Evolutionary conservation across 2,888 invertebrate genomes (phyloP), one percentile per base, ranked within the genome.

Genomic region (Caenorhabditis auriculariae): DNA sequence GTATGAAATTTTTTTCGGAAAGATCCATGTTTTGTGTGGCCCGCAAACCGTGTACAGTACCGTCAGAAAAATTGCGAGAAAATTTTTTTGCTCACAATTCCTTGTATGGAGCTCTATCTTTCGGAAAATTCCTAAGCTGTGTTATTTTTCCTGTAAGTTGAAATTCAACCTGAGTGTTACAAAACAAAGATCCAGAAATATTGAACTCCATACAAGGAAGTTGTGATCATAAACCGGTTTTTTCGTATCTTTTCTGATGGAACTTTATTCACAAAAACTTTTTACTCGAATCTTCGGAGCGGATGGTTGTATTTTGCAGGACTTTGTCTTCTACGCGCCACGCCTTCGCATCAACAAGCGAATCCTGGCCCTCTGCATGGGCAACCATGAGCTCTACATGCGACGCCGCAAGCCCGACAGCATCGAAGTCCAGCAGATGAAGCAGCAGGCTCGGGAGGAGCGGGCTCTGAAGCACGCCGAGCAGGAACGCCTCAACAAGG

Each of bases 351-450:
- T 96, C 83, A 98, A 98, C 87, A 99, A 98, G 85, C 88, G 96
- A 77, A 98, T 98, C 83, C 86, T 98, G 76, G 94, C 96, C 55
- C 87, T 98, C 56, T 98, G 98, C 84, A 98, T 98, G 96, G 98
- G 96, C 80, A 98, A 98, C 86, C 96, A 98, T 86, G 96, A 98
- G 60, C 86, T 98, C 77, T 98, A 96, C 85, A 96, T 98, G 96
- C 88, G 96, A 59, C 87, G 98, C 73, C 89, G 98, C 82, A 98
- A 96, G 85, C 95, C 96, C 23, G 98, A 98, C 85, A 95, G 96
- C 74, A 96, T 98, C 82, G 98, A 98, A 86, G 95, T 98, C 65
- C 96, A 98, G 85, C 98, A 98, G 86, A 98, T 98, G 98, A 98
- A 98, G 87, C 94, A 95, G 70, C 96, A 98, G 54, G 73, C 73